Base-by-base conservation (phyloP, 2,113 vertebrate genomes). In the Cnemophilus loriae region DNA sequence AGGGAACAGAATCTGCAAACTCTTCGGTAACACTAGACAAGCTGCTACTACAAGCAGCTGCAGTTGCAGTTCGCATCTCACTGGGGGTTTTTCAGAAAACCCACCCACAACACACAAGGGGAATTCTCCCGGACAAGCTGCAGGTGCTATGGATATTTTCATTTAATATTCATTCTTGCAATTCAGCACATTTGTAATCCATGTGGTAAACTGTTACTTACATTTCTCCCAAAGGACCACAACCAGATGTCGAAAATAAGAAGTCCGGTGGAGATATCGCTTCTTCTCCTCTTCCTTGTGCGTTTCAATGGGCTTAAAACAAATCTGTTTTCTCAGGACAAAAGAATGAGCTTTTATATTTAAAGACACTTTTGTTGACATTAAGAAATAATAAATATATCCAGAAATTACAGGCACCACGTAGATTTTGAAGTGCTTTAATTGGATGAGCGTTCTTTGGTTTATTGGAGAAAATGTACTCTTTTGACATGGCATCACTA, bases 171-270 rank as follows among this genome's bases (percentile, higher is more conserved):
- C 98, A 97, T 98, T 98, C 98, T 97, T 98, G 98, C 98, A 98
- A 98, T 98, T 98, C 98, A 98, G 98, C 98, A 98, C 98, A 98
- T 98, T 98, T 98, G 97, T 98, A 98, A 98, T 98, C 98, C 98
- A 98, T 97, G 97, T 97, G 98, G 98, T 98, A 97, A 98, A 97
- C 97, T 97, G 97, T 97, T 97, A 98, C 98, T 98, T 98, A 98
- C 97, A 97, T 98, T 97, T 97, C 97, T 98, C 98, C 98, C 97
- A 90, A 84, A 17, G 97, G 98, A 95, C 96, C 78, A 55, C 59
- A 83, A 80, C 91, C 95, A 97, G 97, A 97, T 97, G 95, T 97
- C 8, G 74, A 94, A 97, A 94, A 87, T 96, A 97, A 98, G 97
- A 96, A 95, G 93, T 96, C 87, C 37, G 3, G 89, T 94, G 96